A percentile compares a stretch with the other conserved stretches of the same genome.
These are phyloP conservation scores for Caenorhabditis sinica DNA, from an alignment of 2,888 invertebrate genomes.

Conservation along the genomic window DNA sequence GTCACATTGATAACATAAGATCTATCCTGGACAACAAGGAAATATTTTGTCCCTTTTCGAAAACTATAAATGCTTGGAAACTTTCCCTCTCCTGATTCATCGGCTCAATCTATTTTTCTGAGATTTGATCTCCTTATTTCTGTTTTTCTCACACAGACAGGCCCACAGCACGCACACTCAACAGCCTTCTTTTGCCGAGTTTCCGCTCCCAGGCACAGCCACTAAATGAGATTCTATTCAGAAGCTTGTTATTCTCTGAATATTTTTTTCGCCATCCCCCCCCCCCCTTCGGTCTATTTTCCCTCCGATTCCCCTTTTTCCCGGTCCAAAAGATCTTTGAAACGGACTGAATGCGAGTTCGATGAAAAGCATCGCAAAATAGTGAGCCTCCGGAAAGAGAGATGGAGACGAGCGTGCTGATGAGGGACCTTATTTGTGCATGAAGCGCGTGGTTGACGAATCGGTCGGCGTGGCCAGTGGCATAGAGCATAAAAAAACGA, in stretches of 20 bases:
- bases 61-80: not conserved
- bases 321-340: constrained; percentile 44
- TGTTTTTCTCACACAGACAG: not conserved
- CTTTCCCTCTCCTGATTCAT: not conserved
- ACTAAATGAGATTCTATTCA: constrained; percentile 42
- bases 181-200: not conserved
- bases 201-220: constrained; percentile 30
- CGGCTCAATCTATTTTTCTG: constrained; percentile 2
- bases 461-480: constrained; percentile 30
- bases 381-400: constrained; percentile 17
- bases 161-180: not conserved
- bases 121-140: constrained; percentile 34
- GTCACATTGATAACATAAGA: not conserved
- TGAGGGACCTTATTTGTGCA: constrained; percentile 59
- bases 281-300: not conserved
- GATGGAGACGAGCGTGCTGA: constrained; percentile 40
- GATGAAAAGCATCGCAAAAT: constrained; percentile 16
- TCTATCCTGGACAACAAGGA: not conserved
- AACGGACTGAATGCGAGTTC: constrained; percentile 43
- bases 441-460: constrained; percentile 51
- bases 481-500: constrained; percentile 45
- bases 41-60: not conserved
- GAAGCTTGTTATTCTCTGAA: constrained; percentile 31
- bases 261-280: constrained; percentile 5
- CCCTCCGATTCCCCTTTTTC: constrained; percentile 29